Conservation (phyloP, 1,140 invertebrate species). For the Vollenhovia emeryi region DNA sequence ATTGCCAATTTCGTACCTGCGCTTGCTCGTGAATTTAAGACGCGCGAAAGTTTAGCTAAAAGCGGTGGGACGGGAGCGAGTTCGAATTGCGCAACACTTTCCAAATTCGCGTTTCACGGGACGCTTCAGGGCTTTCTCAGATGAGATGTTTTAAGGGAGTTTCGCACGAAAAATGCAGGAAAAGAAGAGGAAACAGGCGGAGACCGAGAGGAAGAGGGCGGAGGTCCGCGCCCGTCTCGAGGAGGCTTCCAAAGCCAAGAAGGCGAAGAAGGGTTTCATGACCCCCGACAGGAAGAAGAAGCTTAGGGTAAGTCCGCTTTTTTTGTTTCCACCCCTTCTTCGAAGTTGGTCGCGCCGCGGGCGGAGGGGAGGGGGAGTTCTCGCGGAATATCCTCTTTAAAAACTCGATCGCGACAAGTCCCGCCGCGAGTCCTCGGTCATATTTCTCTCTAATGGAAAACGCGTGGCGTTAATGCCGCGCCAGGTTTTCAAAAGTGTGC, state of each 20-base stretch:
- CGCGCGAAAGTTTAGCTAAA: slow-evolving; percentile 11
- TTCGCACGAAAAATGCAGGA: slow-evolving; percentile 87
- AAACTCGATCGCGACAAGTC: neutral
- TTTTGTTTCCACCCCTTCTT: slow-evolving; percentile 5
- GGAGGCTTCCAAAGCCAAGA: slow-evolving; percentile 97
- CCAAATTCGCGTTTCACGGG: neutral
- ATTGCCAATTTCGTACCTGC: neutral
- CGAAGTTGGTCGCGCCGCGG: slow-evolving; percentile 23
- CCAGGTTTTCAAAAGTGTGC: neutral
- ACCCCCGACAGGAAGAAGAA: slow-evolving; percentile 99
- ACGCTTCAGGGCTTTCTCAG: slow-evolving; percentile 42
- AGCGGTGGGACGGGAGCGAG: neutral
- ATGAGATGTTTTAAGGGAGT: slow-evolving; percentile 73
- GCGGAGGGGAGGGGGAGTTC: neutral
- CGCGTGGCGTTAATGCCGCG: neutral
- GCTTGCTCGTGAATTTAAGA: neutral
- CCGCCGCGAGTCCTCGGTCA: neutral
- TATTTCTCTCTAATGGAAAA: slow-evolving; percentile 3
- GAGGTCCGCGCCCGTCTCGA: slow-evolving; percentile 98
- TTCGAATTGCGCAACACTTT: slow-evolving; percentile 16
- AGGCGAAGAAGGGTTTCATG: slow-evolving; percentile 99
- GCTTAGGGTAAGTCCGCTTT: slow-evolving; percentile 92
- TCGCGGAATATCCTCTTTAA: slow-evolving; percentile 36
- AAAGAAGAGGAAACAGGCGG: slow-evolving; percentile 97
- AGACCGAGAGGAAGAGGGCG: slow-evolving; percentile 97